These are phyloP conservation scores for Eulemur coronatus DNA, from an alignment of 2,797 vertebrate genomes.

Conservation along the genomic window DNA sequence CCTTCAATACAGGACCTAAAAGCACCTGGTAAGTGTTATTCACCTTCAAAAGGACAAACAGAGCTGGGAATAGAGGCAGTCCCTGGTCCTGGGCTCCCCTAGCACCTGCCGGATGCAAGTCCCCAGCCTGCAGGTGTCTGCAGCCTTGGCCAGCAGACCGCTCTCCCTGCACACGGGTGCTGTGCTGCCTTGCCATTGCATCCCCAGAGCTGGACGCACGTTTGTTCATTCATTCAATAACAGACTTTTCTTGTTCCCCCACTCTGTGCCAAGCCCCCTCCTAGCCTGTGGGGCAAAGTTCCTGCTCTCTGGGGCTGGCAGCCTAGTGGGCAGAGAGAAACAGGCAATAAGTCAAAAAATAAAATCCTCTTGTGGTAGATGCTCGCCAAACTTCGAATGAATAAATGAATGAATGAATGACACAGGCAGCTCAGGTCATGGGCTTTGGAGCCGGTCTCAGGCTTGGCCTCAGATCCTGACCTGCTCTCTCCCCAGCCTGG, in stretches of 20 bases:
- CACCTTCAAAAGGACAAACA: not conserved
- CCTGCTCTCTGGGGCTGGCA: not conserved
- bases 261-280: not conserved
- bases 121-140: not conserved
- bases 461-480: not conserved
- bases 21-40: not conserved
- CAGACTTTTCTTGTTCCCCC: not conserved
- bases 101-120: not conserved
- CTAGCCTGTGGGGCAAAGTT: not conserved
- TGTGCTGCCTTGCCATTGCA: not conserved
- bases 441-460: not conserved
- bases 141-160: too few species aligned
- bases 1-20: not conserved
- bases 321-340: not conserved
- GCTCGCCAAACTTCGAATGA: not conserved
- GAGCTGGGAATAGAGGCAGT: not conserved
- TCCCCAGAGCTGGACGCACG: not conserved
- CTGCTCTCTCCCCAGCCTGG: not conserved
- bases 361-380: not conserved
- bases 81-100: not conserved
- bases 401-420: not conserved
- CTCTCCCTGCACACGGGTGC: not conserved
- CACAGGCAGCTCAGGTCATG: not conserved
- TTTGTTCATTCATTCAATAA: not conserved
- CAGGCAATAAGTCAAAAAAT: accelerated